A percentile compares a stretch with the other conserved stretches of the same genome.
phyloP scores from a whole-genome alignment of 2,888 invertebrate species.

The Cryptocephalus primarius region DNA sequence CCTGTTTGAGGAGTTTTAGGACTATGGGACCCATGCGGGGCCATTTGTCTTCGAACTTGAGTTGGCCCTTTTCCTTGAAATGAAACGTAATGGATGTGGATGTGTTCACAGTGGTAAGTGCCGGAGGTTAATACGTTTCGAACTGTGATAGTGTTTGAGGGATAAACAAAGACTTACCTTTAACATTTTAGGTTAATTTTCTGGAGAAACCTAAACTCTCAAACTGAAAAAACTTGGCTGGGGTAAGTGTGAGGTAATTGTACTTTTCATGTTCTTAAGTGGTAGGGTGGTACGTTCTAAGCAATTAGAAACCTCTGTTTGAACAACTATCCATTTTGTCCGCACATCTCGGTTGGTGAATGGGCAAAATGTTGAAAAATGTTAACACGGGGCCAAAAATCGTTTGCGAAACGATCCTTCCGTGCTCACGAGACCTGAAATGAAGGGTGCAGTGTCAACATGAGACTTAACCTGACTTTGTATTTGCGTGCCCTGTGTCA shows the following conservation, averaged over 20 bases:
- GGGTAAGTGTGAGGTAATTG: not conserved
- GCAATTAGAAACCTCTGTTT: too few relatives aligned
- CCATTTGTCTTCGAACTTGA: constrained; percentile 94
- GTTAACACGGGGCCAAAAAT: too few relatives aligned
- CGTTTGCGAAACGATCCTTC: too few relatives aligned
- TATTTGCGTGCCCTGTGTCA: too few relatives aligned
- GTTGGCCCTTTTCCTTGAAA: constrained; percentile 63
- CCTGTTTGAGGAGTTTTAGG: constrained; percentile 84
- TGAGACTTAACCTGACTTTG: too few relatives aligned
- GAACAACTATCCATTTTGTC: too few relatives aligned
- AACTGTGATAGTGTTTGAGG: not conserved
- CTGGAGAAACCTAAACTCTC: constrained; percentile 5
- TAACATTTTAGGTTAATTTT: constrained; percentile 21
- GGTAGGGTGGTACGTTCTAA: not conserved
- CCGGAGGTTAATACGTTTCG: not conserved
- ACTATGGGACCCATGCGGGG: constrained; percentile 90
- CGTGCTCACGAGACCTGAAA: too few relatives aligned
- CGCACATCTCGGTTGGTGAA: too few relatives aligned
- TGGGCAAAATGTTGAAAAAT: too few relatives aligned
- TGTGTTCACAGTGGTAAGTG: not conserved
- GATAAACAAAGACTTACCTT: constrained; percentile 18
- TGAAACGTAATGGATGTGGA: not conserved
- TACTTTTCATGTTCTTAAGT: not conserved
- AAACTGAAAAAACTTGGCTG: not conserved
- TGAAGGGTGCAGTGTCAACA: too few relatives aligned